These are phyloP conservation scores for Myioborus miniatus DNA, from an alignment of 2,797 vertebrate species.

Conservation along the genomic window DNA sequence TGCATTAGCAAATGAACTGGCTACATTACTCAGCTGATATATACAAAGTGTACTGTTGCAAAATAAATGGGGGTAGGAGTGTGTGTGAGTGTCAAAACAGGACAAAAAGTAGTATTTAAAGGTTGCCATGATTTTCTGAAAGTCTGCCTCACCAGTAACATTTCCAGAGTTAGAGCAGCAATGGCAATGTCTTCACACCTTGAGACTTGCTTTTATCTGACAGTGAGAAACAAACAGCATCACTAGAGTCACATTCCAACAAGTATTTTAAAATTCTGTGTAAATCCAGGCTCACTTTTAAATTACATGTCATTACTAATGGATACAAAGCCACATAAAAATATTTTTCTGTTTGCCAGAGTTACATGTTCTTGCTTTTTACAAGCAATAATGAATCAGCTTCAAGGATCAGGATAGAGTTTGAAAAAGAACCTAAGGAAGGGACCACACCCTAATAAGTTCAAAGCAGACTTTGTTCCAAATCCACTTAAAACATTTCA, in stretches of 20 bases:
- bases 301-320: neutral
- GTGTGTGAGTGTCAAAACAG: neutral
- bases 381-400: neutral
- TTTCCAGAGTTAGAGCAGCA: neutral
- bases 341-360: neutral
- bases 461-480: neutral
- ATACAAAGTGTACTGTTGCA: neutral
- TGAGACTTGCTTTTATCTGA: neutral
- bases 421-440: neutral
- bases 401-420: neutral
- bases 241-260: neutral
- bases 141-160: neutral
- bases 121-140: neutral
- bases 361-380: neutral
- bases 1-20: neutral
- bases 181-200: neutral
- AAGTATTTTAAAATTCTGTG: neutral
- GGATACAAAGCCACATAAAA: neutral
- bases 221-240: neutral
- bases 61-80: neutral
- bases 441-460: neutral
- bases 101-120: neutral
- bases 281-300: neutral
- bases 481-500: conserved; percentile 3
- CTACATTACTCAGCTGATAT: neutral